Evolutionary conservation across 2,113 vertebrate species (phyloP), one percentile per base, ranked within the genome.

Genomic region (Cynopterus brachyotis): DNA sequence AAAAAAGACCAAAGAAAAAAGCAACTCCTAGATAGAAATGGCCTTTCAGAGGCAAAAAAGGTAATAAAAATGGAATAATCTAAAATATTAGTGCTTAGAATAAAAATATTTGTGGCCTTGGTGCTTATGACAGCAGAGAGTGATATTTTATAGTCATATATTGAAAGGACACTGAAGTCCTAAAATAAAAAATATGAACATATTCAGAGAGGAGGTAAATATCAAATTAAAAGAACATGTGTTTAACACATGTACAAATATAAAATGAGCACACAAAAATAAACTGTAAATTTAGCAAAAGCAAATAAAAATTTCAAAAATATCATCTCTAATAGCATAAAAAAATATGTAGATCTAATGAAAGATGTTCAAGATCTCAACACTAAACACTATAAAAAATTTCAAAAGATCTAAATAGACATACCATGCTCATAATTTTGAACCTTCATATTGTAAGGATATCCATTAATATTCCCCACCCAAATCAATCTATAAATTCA

Each of bases 331-430:
- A 82, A 24, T 57, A 78, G 45, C 26, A 91, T 93, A 64, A 93
- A 91, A 90, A 85, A 62, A 85, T 78, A 78, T 24, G 50, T 76
- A 95, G 95, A 30, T 88, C 62, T 89, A 90, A 67, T 30, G 12
- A 92, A 95, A 96, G 15, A 79, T 55, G 3, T 64, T 75, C 35
- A 93, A 84, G 42, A 94, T 2, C 3, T 82, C 9, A 89, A 67
- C 1, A 37, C 16, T 93, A 73, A 92, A 85, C 9, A 89, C 5
- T 67, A 57, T 88, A 91, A 83, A 67, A 88, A 83, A 83, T 62
- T 78, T 72, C 15, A 73, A 32, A 59, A 67, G 9, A 80, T 55
- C 15, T 72, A 81, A 93, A 60, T 83, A 83, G n/a, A 57, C 19
- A 35, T 50, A 83, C 17, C 64, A 79, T 35, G 53, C 3, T 94